Base-by-base conservation (phyloP, 2,888 invertebrate species). In the Rhaphigaster nebulosa region DNA sequence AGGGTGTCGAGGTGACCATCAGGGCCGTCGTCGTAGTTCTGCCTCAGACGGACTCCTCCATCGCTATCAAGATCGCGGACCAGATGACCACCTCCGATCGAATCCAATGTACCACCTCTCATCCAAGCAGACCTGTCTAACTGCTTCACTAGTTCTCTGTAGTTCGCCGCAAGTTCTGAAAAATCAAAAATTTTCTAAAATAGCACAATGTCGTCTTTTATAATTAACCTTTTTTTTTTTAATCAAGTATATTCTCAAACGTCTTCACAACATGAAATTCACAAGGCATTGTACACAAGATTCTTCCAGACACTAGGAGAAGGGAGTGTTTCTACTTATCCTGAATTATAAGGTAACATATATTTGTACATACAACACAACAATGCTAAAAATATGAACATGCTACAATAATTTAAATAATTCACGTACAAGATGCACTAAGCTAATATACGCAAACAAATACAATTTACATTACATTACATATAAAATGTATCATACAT, bases 21-120 rank as follows among this genome's bases (percentile, higher is more conserved):
- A 41, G 38, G 38, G 10, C 20, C 26, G 10, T 80, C 80, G 10
- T 38, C 80, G 26, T 80, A 38, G 41, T 38, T 26, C 34, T 23
- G 38, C 23, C n/a, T 80, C 8, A 80, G 41, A 23, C 4, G 10
- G 20, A 20, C 29, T 29, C 29, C 29, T 29, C 29, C 50, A n/a
- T 87, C 50, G 4, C 38, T 26, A 38, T 88, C 54, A 8, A 56
- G n/a, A 13, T 88, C 41, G 20, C 88, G 54, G n/a, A 88, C 41
- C 41, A 88, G 18, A 65, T 88, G 88, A 1, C 88, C 88, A 20
- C 88, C 88, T 88, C 88, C 88, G 26, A 88, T 88, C 15, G 65
- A 41, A 56, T 88, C 88, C 60, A 88, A 65, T 38, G 88, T 88
- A 2, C 88, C 88, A 0, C 60, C 65, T 60, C 60, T 88, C 60